Conservation (phyloP, 1,140 invertebrate species). For the Penaeus vannamei region DNA sequence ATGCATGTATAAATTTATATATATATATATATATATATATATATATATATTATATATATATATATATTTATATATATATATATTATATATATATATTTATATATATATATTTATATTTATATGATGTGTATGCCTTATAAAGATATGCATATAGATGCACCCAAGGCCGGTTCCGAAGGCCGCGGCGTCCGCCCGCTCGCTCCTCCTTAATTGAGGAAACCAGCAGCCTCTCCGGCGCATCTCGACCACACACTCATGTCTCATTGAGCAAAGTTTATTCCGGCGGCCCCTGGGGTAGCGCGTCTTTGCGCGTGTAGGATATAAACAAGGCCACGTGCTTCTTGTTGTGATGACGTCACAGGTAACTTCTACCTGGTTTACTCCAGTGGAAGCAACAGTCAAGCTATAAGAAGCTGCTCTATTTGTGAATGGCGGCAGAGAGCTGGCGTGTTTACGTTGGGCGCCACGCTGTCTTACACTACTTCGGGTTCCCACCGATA, state of each 20-base stretch:
- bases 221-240: neutral
- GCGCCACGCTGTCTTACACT: constrained; percentile 28
- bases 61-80: too few relatives aligned
- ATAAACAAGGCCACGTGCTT: constrained; percentile 29
- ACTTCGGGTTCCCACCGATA: constrained; percentile 25
- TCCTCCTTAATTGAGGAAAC: too few relatives aligned
- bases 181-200: too few relatives aligned
- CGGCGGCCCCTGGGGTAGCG: neutral
- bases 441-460: constrained; percentile 38
- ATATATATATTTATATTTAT: too few relatives aligned
- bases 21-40: too few relatives aligned
- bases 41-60: too few relatives aligned
- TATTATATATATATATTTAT: too few relatives aligned
- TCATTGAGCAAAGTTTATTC: too few relatives aligned
- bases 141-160: too few relatives aligned
- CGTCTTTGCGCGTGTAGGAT: neutral
- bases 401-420: constrained; percentile 42
- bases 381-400: constrained; percentile 43
- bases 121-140: too few relatives aligned
- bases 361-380: constrained; percentile 23
- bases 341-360: constrained; percentile 34
- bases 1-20: too few relatives aligned
- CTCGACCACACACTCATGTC: neutral
- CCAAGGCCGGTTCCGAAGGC: too few relatives aligned
- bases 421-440: constrained; percentile 43